Evolutionary conservation across 2,797 vertebrate genomes (phyloP).

Genomic region (Scolopax bukidnonensis): DNA sequence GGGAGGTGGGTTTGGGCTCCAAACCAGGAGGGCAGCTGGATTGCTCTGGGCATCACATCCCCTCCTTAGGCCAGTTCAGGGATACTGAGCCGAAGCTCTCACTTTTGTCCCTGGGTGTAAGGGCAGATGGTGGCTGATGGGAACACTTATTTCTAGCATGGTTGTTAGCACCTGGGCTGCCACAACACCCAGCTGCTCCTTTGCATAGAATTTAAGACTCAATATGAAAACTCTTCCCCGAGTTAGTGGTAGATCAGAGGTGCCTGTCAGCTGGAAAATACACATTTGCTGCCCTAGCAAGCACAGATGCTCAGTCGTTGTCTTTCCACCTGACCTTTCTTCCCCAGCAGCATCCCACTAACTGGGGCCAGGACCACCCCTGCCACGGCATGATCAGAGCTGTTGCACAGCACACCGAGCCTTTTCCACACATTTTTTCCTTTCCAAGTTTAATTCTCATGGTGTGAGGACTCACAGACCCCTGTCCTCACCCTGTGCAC

Average conservation of each 20-base stretch:
- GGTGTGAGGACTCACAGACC: background rate
- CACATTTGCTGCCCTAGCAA: background rate
- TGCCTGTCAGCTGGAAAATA: background rate
- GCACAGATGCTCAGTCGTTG: background rate
- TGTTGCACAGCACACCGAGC: background rate
- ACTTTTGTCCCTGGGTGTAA: background rate
- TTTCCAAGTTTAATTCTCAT: background rate
- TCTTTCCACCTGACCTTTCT: background rate
- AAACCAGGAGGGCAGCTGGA: background rate
- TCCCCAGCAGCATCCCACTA: too few relatives aligned
- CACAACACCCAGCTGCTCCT: background rate
- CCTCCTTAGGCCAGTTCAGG: background rate
- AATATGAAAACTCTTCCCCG: background rate
- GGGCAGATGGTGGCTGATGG: background rate
- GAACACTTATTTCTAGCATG: background rate
- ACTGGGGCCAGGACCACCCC: too few relatives aligned
- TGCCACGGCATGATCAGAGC: background rate
- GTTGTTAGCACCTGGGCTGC: background rate
- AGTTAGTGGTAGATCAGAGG: background rate
- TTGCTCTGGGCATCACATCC: background rate
- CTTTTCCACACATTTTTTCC: background rate
- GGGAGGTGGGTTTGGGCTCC: background rate
- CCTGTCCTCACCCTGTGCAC: background rate
- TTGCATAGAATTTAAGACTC: background rate
- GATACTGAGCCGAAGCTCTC: accelerated